Evolutionary conservation across 2,113 vertebrate genomes (phyloP).

Genomic region (Caranx ignobilis): DNA sequence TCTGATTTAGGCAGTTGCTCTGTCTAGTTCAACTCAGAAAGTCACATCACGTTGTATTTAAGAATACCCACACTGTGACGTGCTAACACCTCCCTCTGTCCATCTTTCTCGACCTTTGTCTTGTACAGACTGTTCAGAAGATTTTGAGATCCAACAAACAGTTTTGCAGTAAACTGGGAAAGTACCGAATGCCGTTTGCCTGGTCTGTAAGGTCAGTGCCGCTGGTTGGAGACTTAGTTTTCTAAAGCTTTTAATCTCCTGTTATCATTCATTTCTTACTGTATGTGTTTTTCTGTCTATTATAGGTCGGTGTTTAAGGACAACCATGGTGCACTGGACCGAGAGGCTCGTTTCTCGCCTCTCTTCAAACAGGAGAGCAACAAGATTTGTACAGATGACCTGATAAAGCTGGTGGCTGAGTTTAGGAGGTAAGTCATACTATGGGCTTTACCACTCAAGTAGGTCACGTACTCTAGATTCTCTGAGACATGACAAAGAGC

Average conservation of each 20-base stretch:
- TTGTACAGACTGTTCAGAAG: conserved; percentile 92
- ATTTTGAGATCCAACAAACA: conserved; percentile 95
- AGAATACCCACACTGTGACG: conserved; percentile 32
- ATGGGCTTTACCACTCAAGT: background rate
- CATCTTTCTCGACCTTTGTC: conserved; percentile 4
- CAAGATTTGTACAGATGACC: conserved; percentile 95
- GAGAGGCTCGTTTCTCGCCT: conserved; percentile 95
- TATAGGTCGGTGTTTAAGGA: conserved; percentile 95
- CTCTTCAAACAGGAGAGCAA: conserved; percentile 97
- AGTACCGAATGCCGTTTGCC: conserved; percentile 98
- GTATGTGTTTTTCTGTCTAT: background rate
- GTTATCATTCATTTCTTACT: background rate
- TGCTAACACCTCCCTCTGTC: conserved; percentile 35
- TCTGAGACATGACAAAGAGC: background rate
- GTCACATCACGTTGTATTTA: conserved; percentile 23
- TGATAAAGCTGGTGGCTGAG: conserved; percentile 93
- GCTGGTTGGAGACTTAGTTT: background rate
- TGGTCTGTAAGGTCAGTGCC: conserved; percentile 94
- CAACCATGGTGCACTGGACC: conserved; percentile 94
- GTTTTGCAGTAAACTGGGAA: conserved; percentile 95
- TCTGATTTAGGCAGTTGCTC: conserved; percentile 41
- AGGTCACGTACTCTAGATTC: background rate
- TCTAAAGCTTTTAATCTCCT: background rate
- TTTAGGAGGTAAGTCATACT: conserved; percentile 88
- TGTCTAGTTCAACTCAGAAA: conserved; percentile 32